Base-by-base conservation (phyloP, 2,797 vertebrate genomes). In the Perodicticus potto region DNA sequence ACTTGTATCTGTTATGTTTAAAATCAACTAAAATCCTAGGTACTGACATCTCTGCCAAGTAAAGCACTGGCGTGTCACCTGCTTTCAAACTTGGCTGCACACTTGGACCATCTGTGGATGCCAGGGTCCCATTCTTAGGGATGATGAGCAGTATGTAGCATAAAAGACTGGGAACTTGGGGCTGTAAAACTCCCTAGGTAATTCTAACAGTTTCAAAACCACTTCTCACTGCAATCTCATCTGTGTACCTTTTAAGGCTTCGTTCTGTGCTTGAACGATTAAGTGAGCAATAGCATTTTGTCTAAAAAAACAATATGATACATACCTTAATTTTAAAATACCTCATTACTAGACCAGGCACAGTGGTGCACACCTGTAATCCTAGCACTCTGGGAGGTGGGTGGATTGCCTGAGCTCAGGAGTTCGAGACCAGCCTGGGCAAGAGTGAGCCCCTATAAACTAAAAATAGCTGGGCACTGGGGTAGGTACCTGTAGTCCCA, bases 141-240 rank as follows among this genome's bases (percentile, higher is more conserved):
- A 57, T 1, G 4, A 76, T 10, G n/a, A n/a, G 32, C 45, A 27
- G 45, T 40, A 32, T 0, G 3, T 7, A 17, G 59, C 27, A 13
- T 1, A 7, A 65, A 19, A 45, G 19, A 45, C 3, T 1, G 7
- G 34, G 17, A 92, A 37, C 0, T 20, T 45, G 34, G 53, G 86
- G 7, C 55, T 92, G 77, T 43, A 45, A 81, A 88, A 72, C n/a
- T 59, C 49, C n/a, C 34, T 0, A 49, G 2, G 34, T 74, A 22
- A 95, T 63, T 34, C 17, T 49, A 78, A 70, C 78, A 83, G 23
- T 78, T 89, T 65, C 43, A 49, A 95, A 91, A 72, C 43, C 29
- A 76, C 12, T 76, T 70, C 53, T 59, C 59, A 76, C 34, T 37
- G 32, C 9, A 95, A 69, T 93, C 22, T 29, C 76, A 83, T 7